phyloP scores from a whole-genome alignment of 2,888 invertebrate genomes.

The Chloroclysta siterata region DNA sequence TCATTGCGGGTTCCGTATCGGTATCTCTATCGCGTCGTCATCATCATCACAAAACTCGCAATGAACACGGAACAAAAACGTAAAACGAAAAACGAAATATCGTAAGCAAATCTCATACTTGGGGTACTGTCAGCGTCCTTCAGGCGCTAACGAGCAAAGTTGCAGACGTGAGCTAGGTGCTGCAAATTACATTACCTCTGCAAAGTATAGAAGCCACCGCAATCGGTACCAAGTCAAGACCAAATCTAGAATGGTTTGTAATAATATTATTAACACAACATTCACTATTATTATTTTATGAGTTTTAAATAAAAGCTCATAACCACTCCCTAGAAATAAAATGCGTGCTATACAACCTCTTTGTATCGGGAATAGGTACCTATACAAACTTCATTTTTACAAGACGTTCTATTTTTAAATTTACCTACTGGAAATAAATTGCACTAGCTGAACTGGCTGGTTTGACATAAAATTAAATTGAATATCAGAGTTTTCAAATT shows the following conservation, averaged over 20 bases:
- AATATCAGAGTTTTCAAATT: too few species aligned
- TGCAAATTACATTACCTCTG: slow-evolving; percentile 27
- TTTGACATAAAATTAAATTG: background rate
- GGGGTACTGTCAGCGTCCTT: slow-evolving; percentile 34
- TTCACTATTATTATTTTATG: too few species aligned
- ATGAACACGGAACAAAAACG: too few species aligned
- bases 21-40: too few species aligned
- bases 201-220: slow-evolving; percentile 24
- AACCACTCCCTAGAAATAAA: background rate
- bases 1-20: too few species aligned
- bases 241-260: too few species aligned
- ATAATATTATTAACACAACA: too few species aligned
- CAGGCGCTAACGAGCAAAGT: slow-evolving; percentile 44
- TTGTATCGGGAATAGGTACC: background rate
- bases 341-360: background rate
- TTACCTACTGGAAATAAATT: background rate
- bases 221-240: background rate
- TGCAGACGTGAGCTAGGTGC: slow-evolving; percentile 30
- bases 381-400: background rate
- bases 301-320: too few species aligned
- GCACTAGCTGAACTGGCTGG: background rate
- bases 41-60: too few species aligned
- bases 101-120: too few species aligned
- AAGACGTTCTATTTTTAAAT: slow-evolving; percentile 10
- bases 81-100: too few species aligned